Conservation (phyloP, 1,140 invertebrate species). For the Brachionus rotundiformis region DNA sequence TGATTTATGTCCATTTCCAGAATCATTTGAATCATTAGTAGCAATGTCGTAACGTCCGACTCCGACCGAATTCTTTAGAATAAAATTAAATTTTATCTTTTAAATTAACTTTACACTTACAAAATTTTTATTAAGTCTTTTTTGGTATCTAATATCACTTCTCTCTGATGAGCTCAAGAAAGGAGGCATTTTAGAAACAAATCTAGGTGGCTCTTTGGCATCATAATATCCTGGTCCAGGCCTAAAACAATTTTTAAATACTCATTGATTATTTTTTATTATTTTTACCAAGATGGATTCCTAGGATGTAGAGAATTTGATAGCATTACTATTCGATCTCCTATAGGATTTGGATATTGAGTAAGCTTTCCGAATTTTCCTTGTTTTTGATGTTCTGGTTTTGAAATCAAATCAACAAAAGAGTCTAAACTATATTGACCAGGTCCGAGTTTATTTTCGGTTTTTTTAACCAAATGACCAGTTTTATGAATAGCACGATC, state of each 20-base stretch:
- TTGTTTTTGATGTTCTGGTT: not conserved
- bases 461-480: constrained; percentile 44
- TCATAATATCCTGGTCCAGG: constrained; percentile 43
- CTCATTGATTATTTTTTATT: not conserved
- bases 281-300: not conserved
- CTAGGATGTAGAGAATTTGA: not conserved
- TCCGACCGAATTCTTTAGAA: constrained; percentile 38
- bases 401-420: not conserved
- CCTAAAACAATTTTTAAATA: constrained; percentile 12
- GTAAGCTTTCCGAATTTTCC: constrained; percentile 42
- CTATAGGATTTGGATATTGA: constrained; percentile 30
- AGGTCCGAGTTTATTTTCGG: constrained; percentile 29
- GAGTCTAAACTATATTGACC: constrained; percentile 41
- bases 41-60: constrained; percentile 36
- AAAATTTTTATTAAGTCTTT: constrained; percentile 28
- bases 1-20: constrained; percentile 39
- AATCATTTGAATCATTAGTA: constrained; percentile 8
- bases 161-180: constrained; percentile 40
- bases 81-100: not conserved
- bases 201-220: not conserved
- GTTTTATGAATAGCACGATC: not conserved
- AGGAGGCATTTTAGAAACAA: not conserved
- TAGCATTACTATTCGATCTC: constrained; percentile 6
- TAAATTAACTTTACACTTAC: not conserved
- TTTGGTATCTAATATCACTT: constrained; percentile 7